Evolutionary conservation across 2,113 vertebrate genomes (phyloP), one percentile per base, ranked within the genome.

Genomic region (Eptatretus burgeri): DNA sequence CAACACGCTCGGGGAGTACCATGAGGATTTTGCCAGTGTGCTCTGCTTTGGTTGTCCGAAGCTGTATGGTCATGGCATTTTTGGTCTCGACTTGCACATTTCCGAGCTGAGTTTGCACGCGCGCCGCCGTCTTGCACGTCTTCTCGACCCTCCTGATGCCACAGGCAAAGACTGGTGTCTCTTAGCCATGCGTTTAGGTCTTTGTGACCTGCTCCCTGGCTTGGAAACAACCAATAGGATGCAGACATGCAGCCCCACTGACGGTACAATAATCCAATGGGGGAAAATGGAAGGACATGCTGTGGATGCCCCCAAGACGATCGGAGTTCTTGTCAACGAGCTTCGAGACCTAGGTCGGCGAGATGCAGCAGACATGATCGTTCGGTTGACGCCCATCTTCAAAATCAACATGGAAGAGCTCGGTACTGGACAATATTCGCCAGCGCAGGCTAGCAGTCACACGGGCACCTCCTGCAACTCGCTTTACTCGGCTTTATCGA

Each of bases 111-210:
- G 75, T 67, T 76, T 83, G 2, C 70, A 95, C 69, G 82, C 80
- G 5, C 80, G 81, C 66, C 76, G 91, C 68, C 93, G 89, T 70
- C 76, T 98, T 8, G 82, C 85, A 65, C 81, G 87, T 66, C 77
- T 98, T 74, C 74, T 98, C 71, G 89, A 98, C 77, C 84, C 83
- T 0, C 89, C 83, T 0, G 91, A 98, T 69, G 81, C 89, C 41
- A 79, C 95, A 72, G 91, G 91, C 62, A 98, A 98, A 72, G 91
- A 95, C 68, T 98, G 91, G 87, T 98, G 89, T 74, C 82, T 98
- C 73, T 77, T 98, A 49, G 91, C 91, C 70, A 98, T 93, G 85
- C 95, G 94, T 75, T 73, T 98, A 63, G 85, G 87, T 66, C 84
- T 95, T 60, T 80, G 81, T 1, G 85, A 95, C 5, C 74, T 98